A percentile compares a stretch with the other conserved stretches of the same genome.
Evolutionary conservation across 37 sponge, comb jelly and placozoan genomes (phyloP).

Genomic region (Beroe forskalii): DNA sequence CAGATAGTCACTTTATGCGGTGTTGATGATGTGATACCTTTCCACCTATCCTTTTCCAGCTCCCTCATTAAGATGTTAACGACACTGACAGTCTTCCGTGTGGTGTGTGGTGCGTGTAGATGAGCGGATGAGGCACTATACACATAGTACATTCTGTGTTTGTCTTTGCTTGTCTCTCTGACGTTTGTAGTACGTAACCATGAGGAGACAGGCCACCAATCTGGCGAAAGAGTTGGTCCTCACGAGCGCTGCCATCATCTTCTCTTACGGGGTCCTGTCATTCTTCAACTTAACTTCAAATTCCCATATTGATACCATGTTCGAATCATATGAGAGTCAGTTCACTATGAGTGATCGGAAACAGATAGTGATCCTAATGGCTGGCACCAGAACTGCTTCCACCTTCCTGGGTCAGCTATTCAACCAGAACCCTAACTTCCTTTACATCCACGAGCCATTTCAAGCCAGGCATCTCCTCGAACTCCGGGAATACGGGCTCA

Average conservation of each 20-base stretch:
- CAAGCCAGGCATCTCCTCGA: not conserved
- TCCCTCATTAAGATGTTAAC: too few relatives aligned
- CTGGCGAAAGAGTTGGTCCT: not conserved
- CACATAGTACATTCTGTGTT: too few relatives aligned
- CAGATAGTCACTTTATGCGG: too few relatives aligned
- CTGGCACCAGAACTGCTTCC: conserved; percentile 11
- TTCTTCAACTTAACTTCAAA: not conserved
- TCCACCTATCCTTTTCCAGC: too few relatives aligned
- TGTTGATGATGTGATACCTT: too few relatives aligned
- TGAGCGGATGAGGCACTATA: too few relatives aligned
- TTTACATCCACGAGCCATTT: conserved; percentile 46
- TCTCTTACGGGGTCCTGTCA: conserved; percentile 21
- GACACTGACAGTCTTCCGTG: too few relatives aligned
- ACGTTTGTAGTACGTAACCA: too few relatives aligned
- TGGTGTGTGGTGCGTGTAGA: too few relatives aligned
- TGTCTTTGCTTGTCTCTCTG: not conserved
- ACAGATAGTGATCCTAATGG: conserved; percentile 45
- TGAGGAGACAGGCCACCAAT: not conserved
- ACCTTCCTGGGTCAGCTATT: conserved; percentile 60
- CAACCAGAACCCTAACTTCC: conserved; percentile 51
- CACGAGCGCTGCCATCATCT: not conserved
- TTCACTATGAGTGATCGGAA: not conserved
- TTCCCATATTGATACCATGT: conserved; percentile 14
- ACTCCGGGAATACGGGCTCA: conserved; percentile 23
- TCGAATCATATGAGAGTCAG: not conserved